phyloP scores from a whole-genome alignment of 2,797 vertebrate species.

The Crocodylus rhombifer region DNA sequence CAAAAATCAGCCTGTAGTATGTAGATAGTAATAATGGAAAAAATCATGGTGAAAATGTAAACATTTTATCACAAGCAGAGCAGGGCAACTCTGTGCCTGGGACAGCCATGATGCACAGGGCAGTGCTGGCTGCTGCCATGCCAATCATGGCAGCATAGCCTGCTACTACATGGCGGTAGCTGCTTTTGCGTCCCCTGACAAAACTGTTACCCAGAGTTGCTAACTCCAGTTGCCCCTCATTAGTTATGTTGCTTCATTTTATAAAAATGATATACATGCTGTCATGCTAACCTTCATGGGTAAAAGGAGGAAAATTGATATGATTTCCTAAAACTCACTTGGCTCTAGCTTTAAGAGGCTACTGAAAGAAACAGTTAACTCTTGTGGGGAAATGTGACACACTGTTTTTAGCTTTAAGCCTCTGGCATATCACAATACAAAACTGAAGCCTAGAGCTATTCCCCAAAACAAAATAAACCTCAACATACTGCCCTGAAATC shows the following conservation, averaged over 20 bases:
- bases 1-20: background rate
- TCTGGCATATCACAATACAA: background rate
- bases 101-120: no score
- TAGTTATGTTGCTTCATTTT: no score
- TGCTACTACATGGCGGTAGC: no score
- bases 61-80: background rate
- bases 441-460: background rate
- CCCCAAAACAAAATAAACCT: background rate
- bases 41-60: background rate
- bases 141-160: no score
- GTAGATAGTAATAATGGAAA: background rate
- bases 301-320: slow-evolving; percentile 7
- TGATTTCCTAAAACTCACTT: background rate
- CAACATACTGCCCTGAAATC: background rate
- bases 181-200: no score
- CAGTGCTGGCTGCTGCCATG: no score
- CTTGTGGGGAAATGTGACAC: background rate
- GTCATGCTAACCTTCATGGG: background rate
- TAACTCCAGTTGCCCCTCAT: no score
- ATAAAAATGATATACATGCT: background rate
- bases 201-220: no score
- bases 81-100: no score
- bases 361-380: background rate
- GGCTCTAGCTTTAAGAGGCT: background rate
- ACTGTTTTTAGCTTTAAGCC: background rate